Base-by-base conservation (phyloP, 2,797 vertebrate species). In the Brachyalestes nurse region DNA sequence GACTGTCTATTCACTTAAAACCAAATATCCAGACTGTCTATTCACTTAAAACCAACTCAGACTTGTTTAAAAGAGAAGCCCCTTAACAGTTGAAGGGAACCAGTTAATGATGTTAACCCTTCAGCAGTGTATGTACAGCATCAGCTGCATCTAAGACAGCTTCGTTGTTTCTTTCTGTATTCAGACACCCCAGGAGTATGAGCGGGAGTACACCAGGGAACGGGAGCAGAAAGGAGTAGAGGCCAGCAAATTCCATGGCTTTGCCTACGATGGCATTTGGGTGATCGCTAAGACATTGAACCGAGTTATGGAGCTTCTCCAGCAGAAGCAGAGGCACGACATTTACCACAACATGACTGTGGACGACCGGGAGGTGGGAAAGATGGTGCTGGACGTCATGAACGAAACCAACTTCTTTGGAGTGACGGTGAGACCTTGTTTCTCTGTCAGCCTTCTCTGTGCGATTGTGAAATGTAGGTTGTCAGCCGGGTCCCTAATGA, bases 181-280 rank as follows among this genome's bases (percentile, higher is more conserved):
- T 65, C 78, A 99, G 98, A 99, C 97, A 9, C 98, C 98, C 7
- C 96, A 97, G 89, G 97, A 99, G 74, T 99, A 99, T 4, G 97
- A 99, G 90, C 92, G 91, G 82, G 98, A 99, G 83, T 99, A 99
- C 88, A 96, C 96, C 86, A 94, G 91, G 49, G 97, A 96, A 89
- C 95, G 97, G 1, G 95, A 95, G 28, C 94, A 95, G 86, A 95
- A 95, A 88, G 97, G 96, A 3, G 96, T 97, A 73, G 97, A 98
- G 82, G 88, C 97, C 87, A 99, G 98, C 91, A 99, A 99, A 92
- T 99, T 98, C 90, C 98, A 99, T 2, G 98, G 98, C 79, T 99
- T 98, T 17, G 98, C 98, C 72, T 99, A 99, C 5, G 98, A 99
- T 2, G 98, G 98, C 88, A 99, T 99, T 91, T 99, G 98, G 98